phyloP scores from a whole-genome alignment of 2,888 invertebrate genomes.

The Drosophila cracens region DNA sequence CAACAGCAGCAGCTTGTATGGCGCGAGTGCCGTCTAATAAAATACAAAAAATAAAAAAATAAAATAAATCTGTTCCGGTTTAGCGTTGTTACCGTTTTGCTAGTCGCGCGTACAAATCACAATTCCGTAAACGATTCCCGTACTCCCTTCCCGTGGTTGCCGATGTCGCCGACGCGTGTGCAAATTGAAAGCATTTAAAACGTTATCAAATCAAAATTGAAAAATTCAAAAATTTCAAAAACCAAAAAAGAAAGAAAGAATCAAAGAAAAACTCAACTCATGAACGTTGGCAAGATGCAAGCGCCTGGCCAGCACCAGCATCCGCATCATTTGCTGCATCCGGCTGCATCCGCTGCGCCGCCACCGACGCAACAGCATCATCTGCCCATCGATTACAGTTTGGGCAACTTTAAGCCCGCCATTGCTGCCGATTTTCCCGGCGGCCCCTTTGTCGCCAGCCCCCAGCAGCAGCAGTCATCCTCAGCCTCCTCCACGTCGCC shows the following conservation, averaged over 20 bases:
- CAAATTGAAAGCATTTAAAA: constrained; percentile 11
- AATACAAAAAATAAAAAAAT: constrained; percentile 6
- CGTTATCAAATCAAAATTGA: constrained; percentile 9
- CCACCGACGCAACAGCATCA: constrained; percentile 74
- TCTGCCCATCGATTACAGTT: constrained; percentile 83
- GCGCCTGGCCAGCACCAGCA: constrained; percentile 68
- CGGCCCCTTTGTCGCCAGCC: constrained; percentile 73
- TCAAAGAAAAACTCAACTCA: constrained; percentile 33
- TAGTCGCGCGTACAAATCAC: constrained; percentile 50
- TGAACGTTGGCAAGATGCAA: constrained; percentile 81
- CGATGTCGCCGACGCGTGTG: constrained; percentile 47
- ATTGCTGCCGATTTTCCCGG: constrained; percentile 82
- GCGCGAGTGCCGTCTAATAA: constrained; percentile 48
- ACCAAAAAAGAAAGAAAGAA: background rate
- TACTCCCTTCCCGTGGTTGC: constrained; percentile 14
- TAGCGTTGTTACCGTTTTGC: constrained; percentile 30
- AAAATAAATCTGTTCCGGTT: constrained; percentile 56
- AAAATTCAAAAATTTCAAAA: constrained; percentile 6
- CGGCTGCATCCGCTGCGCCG: constrained; percentile 55
- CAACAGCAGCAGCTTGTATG: constrained; percentile 58
- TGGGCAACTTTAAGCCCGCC: constrained; percentile 83
- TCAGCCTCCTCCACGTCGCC: constrained; percentile 56
- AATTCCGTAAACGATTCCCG: constrained; percentile 17
- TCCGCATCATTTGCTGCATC: constrained; percentile 67
- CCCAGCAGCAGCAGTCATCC: constrained; percentile 53